Base-by-base conservation (phyloP, 2,113 vertebrate species). In the Tragulus kanchil region DNA sequence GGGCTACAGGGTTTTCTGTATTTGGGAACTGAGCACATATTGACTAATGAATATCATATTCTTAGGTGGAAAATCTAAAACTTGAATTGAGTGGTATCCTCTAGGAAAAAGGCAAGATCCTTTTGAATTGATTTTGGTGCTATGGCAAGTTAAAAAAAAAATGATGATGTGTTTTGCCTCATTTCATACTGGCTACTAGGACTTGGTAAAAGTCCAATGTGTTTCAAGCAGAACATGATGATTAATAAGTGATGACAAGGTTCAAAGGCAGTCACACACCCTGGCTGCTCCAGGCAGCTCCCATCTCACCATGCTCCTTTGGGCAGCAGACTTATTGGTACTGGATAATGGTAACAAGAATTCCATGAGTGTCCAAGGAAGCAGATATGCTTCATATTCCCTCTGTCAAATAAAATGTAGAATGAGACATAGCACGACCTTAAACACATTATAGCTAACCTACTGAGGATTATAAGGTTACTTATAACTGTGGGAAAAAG, bases 41-140 rank as follows among this genome's bases (percentile, higher is more conserved):
- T 85, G 62, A 62, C 13, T 19, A 52, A 82, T 36, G 21, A 91
- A 56, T 64, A 75, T 82, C 58, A 67, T 67, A 45, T 67, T 50
- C 81, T 28, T 82, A 89, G 52, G 45, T 89, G 61, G n/a, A 93
- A 96, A 95, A 87, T 87, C 48, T 79, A 69, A 84, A 93, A 75
- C 36, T 89, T 48, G 28, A 96, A 95, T 67, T 87, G 48, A 91
- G 28, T 14, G 84, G 13, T 23, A 50, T 93, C 17, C 59, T 86
- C 6, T 45, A 62, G 4, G 86, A 58, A 73, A 92, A 75, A 48
- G 75, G 10, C 13, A 79, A 75, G 10, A 15, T 85, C 50, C 26
- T 85, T 85, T 90, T 81, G 84, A 71, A 56, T 78, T 81, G 64
- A 88, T 92, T 94, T 79, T 85, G 95, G 85, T 82, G 19, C 58